Evolutionary conservation across 1,140 invertebrate species (phyloP).

Genomic region (Brevipalpus yothersi): DNA sequence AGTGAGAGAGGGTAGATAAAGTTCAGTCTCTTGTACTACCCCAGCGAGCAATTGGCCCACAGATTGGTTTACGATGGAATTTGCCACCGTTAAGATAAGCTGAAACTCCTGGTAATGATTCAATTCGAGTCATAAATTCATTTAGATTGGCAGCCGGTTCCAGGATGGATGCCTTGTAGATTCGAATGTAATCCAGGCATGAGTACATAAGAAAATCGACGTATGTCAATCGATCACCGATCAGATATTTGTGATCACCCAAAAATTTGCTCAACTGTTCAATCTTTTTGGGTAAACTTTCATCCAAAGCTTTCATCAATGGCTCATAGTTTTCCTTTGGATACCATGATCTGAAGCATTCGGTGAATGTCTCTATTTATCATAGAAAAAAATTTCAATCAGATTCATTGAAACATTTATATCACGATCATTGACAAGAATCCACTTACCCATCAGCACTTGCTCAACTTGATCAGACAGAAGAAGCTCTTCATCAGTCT

Average conservation of each 20-base stretch:
- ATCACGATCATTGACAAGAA: slow-evolving; percentile 3
- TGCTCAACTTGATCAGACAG: slow-evolving; percentile 23
- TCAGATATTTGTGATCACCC: slow-evolving; percentile 21
- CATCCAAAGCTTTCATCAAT: neutral
- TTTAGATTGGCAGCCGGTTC: neutral
- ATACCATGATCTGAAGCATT: no score
- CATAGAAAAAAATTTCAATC: neutral
- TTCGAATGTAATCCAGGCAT: slow-evolving; percentile 20
- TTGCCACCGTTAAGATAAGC: neutral
- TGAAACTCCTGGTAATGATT: neutral
- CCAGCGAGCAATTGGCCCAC: neutral
- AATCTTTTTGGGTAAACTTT: slow-evolving; percentile 17
- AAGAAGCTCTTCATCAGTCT: slow-evolving; percentile 21
- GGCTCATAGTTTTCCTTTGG: no score
- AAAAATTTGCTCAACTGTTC: slow-evolving; percentile 19
- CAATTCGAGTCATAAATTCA: neutral
- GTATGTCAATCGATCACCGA: slow-evolving; percentile 24
- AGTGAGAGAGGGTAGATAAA: no score
- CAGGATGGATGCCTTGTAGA: neutral
- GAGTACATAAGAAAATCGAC: slow-evolving; percentile 28
- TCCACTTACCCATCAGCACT: neutral
- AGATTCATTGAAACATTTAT: neutral
- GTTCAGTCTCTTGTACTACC: neutral
- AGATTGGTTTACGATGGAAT: neutral
- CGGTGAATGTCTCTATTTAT: no score